These are phyloP conservation scores for Coracias cyanogaster DNA, from an alignment of 2,797 vertebrate genomes.

Conservation along the genomic window DNA sequence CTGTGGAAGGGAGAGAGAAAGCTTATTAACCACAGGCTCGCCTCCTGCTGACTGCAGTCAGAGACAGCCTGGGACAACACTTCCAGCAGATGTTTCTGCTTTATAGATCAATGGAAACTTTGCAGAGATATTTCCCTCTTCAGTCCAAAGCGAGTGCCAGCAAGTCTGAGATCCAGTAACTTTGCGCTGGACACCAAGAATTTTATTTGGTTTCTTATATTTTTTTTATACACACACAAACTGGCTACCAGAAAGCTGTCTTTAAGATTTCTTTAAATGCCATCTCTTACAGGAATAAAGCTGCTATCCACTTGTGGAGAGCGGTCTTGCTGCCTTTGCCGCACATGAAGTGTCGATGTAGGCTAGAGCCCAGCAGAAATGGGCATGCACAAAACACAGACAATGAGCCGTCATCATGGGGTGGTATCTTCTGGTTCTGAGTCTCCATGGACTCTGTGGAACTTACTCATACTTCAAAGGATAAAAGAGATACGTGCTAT, in stretches of 20 bases:
- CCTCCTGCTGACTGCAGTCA: conserved; percentile 59
- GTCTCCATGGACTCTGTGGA: background rate
- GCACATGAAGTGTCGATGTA: background rate
- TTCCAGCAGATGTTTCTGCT: conserved; percentile 61
- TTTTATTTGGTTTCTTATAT: conserved; percentile 25
- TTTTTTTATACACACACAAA: background rate
- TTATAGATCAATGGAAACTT: conserved; percentile 64
- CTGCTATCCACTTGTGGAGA: background rate
- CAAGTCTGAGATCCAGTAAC: background rate
- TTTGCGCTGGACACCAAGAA: conserved; percentile 26
- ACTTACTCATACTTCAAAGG: background rate
- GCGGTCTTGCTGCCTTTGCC: background rate
- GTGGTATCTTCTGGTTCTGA: conserved; percentile 18
- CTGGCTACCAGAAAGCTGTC: conserved; percentile 14
- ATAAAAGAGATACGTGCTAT: background rate
- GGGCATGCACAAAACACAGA: background rate
- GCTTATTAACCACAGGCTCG: conserved; percentile 51
- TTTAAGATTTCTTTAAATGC: conserved; percentile 6
- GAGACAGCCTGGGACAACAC: conserved; percentile 10
- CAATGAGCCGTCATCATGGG: background rate
- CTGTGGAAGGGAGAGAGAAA: conserved; percentile 49
- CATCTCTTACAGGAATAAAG: background rate
- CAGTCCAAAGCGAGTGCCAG: conserved; percentile 29
- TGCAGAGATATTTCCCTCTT: conserved; percentile 50
- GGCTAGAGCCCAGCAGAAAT: background rate